These are phyloP conservation scores for Stenurella melanura DNA, from an alignment of 2,888 invertebrate genomes.

Conservation along the genomic window DNA sequence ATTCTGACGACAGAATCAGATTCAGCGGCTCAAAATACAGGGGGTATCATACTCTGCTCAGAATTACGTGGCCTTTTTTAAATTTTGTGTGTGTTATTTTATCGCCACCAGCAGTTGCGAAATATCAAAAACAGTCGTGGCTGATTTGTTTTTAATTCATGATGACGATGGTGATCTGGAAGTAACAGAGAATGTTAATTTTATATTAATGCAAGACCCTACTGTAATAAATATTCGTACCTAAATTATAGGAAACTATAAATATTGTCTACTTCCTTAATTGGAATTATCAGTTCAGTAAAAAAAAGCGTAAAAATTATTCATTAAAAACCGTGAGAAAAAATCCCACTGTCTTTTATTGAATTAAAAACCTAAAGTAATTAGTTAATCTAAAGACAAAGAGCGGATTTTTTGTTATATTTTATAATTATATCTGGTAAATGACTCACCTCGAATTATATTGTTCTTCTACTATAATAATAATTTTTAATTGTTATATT, in stretches of 20 bases:
- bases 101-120: too few relatives aligned
- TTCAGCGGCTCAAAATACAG: too few relatives aligned
- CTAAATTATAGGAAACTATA: neutral
- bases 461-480: conserved; percentile 47
- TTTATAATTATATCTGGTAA: conserved; percentile 39
- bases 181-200: too few relatives aligned
- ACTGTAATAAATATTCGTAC: neutral
- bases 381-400: conserved; percentile 32
- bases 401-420: conserved; percentile 35
- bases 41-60: too few relatives aligned
- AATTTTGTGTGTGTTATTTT: too few relatives aligned
- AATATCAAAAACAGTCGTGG: too few relatives aligned
- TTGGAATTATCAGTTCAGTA: conserved; percentile 20
- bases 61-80: too few relatives aligned
- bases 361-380: conserved; percentile 33
- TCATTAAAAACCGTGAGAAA: conserved; percentile 34
- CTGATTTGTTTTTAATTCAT: too few relatives aligned
- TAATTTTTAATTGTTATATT: conserved; percentile 48
- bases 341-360: conserved; percentile 18
- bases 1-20: too few relatives aligned
- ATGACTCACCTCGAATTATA: conserved; percentile 46
- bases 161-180: too few relatives aligned
- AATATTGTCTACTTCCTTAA: conserved; percentile 16
- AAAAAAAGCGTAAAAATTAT: conserved; percentile 21
- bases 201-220: too few relatives aligned